A percentile compares a stretch with the other conserved stretches of the same genome.
These are phyloP conservation scores for Caenorhabditis sp. DNA, from an alignment of 2,888 invertebrate species.

Conservation along the genomic window DNA sequence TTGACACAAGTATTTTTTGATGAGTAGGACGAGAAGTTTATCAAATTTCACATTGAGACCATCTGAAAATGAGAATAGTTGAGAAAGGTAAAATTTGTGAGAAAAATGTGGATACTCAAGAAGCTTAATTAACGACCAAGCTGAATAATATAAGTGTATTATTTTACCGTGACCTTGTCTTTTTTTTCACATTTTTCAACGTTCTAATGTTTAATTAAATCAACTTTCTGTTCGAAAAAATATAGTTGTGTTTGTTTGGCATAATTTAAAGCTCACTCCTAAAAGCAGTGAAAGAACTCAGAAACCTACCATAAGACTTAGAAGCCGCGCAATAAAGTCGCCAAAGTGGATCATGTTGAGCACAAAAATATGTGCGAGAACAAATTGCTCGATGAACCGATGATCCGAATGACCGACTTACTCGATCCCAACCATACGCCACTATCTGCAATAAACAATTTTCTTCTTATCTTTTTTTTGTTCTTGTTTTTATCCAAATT, in stretches of 20 bases:
- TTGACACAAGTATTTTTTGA: conserved; percentile 38
- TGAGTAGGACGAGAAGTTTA: conserved; percentile 29
- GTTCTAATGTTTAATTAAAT: no score
- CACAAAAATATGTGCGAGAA: conserved; percentile 26
- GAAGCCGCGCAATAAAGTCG: conserved; percentile 19
- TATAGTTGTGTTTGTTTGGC: no score
- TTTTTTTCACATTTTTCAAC: not conserved
- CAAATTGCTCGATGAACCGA: conserved; percentile 21
- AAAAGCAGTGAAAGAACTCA: no score
- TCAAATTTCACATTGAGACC: conserved; percentile 18
- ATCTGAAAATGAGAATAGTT: conserved; percentile 23
- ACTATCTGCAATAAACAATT: conserved; percentile 26
- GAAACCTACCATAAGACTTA: conserved; percentile 14
- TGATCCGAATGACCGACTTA: conserved; percentile 29
- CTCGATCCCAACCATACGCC: conserved; percentile 43
- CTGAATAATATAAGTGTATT: no score
- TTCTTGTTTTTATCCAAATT: not conserved
- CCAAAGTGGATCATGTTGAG: conserved; percentile 38
- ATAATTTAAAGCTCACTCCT: no score
- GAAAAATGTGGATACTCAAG: no score
- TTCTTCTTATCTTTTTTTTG: no score
- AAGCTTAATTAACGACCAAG: no score
- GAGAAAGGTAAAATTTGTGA: no score
- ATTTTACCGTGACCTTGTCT: no score
- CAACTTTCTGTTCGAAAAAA: no score